phyloP scores from a whole-genome alignment of 2,888 invertebrate genomes.

The Baronia brevicornis region DNA sequence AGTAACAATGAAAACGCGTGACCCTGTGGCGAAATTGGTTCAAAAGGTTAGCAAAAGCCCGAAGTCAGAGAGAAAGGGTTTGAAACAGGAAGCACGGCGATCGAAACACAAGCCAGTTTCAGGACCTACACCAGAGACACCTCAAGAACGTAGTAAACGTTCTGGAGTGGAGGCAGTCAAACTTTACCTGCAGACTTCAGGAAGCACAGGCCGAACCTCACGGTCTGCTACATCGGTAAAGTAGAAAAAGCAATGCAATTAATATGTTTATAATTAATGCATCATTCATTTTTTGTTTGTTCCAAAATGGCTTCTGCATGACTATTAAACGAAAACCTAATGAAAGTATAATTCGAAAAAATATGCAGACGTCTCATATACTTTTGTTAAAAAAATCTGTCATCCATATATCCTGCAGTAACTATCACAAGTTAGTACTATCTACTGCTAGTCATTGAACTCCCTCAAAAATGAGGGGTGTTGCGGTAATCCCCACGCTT shows the following conservation, averaged over 20 bases:
- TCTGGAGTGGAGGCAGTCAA: constrained; percentile 67
- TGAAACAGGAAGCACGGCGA: constrained; percentile 17
- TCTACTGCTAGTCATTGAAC: too few relatives aligned
- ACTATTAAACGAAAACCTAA: constrained; percentile 1
- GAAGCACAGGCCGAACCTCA: constrained; percentile 60
- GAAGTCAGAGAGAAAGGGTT: constrained; percentile 21
- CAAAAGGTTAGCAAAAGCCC: constrained; percentile 27
- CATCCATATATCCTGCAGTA: too few relatives aligned
- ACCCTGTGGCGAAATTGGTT: constrained; percentile 32
- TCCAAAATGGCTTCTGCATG: background rate
- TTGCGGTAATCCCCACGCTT: too few relatives aligned
- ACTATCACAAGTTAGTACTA: too few relatives aligned
- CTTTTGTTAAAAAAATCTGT: too few relatives aligned
- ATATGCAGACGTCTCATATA: too few relatives aligned
- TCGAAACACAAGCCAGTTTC: constrained; percentile 23
- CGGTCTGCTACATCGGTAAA: constrained; percentile 63
- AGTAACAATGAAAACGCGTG: constrained; percentile 57
- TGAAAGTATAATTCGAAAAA: too few relatives aligned
- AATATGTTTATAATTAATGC: background rate
- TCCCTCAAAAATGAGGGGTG: too few relatives aligned
- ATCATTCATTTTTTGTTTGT: constrained; percentile 8
- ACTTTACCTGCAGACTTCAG: constrained; percentile 53
- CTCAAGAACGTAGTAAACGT: constrained; percentile 42
- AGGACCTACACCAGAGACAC: constrained; percentile 12
- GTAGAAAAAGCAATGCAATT: background rate